Conservation (phyloP, 2,888 invertebrate genomes). For the Griposia aprilina region DNA sequence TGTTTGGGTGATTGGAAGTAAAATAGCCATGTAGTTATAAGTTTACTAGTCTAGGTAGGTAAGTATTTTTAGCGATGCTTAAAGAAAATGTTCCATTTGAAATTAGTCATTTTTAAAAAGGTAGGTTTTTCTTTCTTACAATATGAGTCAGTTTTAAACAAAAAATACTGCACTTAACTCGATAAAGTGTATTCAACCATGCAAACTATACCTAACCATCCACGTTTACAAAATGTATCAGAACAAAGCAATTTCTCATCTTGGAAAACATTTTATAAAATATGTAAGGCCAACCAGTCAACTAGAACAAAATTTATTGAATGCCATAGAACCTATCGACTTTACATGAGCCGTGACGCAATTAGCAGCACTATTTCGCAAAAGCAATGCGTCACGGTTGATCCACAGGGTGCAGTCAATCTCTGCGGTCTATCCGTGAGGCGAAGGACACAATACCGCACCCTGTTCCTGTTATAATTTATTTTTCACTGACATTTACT, state of each 20-base stretch:
- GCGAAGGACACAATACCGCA: slow-evolving; percentile 82
- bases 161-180: background rate
- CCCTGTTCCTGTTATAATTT: slow-evolving; percentile 83
- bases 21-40: background rate
- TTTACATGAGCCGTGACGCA: slow-evolving; percentile 66
- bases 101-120: background rate
- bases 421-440: slow-evolving; percentile 86
- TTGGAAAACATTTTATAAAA: slow-evolving; percentile 39
- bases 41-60: background rate
- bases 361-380: slow-evolving; percentile 70
- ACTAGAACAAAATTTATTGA: slow-evolving; percentile 64
- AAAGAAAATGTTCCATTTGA: background rate
- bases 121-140: background rate
- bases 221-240: background rate
- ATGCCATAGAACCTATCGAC: slow-evolving; percentile 61
- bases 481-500: slow-evolving; percentile 76
- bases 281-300: slow-evolving; percentile 41
- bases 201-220: background rate
- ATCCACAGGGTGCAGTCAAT: slow-evolving; percentile 84
- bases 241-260: slow-evolving; percentile 24
- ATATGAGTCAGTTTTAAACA: background rate
- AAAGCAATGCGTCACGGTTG: slow-evolving; percentile 79
- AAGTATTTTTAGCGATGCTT: background rate
- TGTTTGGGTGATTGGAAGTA: slow-evolving; percentile 15
- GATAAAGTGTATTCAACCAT: background rate